Evolutionary conservation across 1,140 invertebrate species (phyloP).

Genomic region (Drosophila yakuba): DNA sequence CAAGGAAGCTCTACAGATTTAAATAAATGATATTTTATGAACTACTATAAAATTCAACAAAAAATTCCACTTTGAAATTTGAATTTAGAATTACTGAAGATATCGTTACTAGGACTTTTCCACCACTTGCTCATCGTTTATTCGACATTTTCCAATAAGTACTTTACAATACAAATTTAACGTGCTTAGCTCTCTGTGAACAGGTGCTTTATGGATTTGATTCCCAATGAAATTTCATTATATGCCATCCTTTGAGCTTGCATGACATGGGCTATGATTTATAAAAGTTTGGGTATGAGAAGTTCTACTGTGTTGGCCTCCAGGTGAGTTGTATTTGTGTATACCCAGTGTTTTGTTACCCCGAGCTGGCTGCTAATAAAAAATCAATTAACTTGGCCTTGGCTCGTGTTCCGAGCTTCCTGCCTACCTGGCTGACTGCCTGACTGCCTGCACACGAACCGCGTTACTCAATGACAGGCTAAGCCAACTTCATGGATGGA

Average conservation of each 20-base stretch:
- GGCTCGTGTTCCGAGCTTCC: slow-evolving; percentile 35
- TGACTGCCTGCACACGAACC: slow-evolving; percentile 41
- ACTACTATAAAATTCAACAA: too few species aligned
- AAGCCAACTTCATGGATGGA: slow-evolving; percentile 59
- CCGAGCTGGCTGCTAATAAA: slow-evolving; percentile 60
- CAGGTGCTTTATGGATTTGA: not conserved
- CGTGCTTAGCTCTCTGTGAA: not conserved
- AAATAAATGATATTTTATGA: too few species aligned
- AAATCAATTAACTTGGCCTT: slow-evolving; percentile 76
- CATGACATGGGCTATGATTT: slow-evolving; percentile 15
- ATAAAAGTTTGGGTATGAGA: slow-evolving; percentile 5
- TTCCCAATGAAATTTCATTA: not conserved
- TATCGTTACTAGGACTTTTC: not conserved
- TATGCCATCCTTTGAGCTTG: not conserved
- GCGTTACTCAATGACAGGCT: slow-evolving; percentile 53
- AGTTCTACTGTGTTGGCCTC: slow-evolving; percentile 28
- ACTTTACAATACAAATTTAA: not conserved
- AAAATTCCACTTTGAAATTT: not conserved
- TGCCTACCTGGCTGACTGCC: slow-evolving; percentile 4
- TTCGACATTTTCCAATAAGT: not conserved
- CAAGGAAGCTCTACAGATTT: too few species aligned
- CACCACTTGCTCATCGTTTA: not conserved
- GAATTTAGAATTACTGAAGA: not conserved
- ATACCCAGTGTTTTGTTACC: slow-evolving; percentile 10
- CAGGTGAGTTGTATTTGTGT: slow-evolving; percentile 18